A percentile compares a stretch with the other conserved stretches of the same genome.
Evolutionary conservation across 1,140 invertebrate species (phyloP).

Genomic region (Drosophila burlai): DNA sequence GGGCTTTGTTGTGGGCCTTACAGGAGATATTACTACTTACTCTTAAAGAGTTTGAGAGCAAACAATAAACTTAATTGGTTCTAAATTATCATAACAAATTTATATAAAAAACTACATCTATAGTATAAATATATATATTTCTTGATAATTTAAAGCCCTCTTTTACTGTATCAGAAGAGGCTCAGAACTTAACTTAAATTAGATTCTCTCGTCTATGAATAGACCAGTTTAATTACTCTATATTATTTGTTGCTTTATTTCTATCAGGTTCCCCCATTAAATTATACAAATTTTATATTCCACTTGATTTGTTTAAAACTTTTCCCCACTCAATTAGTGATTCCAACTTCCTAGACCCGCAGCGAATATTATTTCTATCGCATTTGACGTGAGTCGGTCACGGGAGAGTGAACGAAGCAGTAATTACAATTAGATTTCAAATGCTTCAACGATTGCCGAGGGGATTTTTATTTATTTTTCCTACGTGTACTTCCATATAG

Average conservation of each 20-base stretch:
- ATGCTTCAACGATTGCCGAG: conserved; percentile 30
- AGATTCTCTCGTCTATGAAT: not conserved
- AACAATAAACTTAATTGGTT: not conserved
- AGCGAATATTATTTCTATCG: conserved; percentile 43
- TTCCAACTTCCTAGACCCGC: conserved; percentile 40
- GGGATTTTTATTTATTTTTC: conserved; percentile 50
- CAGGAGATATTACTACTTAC: no score
- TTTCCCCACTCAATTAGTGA: conserved; percentile 40
- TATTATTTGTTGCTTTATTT: conserved; percentile 1
- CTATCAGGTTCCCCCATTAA: not conserved
- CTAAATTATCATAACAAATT: not conserved
- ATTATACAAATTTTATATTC: conserved; percentile 16
- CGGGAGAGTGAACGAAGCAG: conserved; percentile 51
- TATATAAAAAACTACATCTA: not conserved
- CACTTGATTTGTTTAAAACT: conserved; percentile 44
- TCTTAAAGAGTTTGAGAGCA: not conserved
- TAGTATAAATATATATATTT: no score
- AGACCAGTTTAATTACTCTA: not conserved
- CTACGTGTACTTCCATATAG: conserved; percentile 14
- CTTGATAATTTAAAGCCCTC: not conserved
- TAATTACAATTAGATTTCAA: conserved; percentile 48
- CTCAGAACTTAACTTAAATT: not conserved
- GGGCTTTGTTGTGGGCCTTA: conserved; percentile 7
- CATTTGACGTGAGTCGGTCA: conserved; percentile 51
- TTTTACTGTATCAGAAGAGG: not conserved